Evolutionary conservation across 2,797 vertebrate genomes (phyloP), one percentile per base, ranked within the genome.

Genomic region (Coranthus polyacanthus): DNA sequence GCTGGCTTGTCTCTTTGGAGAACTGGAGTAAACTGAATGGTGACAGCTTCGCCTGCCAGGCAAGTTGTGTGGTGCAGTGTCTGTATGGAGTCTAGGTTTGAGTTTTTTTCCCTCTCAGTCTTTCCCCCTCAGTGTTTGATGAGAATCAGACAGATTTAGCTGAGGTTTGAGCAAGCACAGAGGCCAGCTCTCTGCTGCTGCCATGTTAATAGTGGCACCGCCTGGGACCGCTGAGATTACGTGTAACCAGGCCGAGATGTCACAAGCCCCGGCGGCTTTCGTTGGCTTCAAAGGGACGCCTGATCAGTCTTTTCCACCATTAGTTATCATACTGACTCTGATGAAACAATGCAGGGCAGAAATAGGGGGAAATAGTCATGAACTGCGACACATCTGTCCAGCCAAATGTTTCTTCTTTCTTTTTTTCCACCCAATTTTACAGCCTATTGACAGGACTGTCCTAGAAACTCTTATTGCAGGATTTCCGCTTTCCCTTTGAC

Each of bases 171-270:
- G 81, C 53, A n/a, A 79, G 78, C 56, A 16, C 83, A 77, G 85
- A 62, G 78, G 73, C 64, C 34, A 16, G 29, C 72, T 38, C 50
- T 46, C 41, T 3, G 58, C 57, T 53, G 57, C 70, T 73, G 62
- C 77, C 64, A 54, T 47, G 61, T 62, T 76, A 66, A 68, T 53
- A 61, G 81, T 69, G 82, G 83, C 83, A 84, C 88, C 53, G 87
- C 87, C 82, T 87, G 78, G 90, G 78, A 89, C 86, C 45, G 61
- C 53, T 24, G 79, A 90, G 84, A 85, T 92, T 86, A 91, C 43
- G 67, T 72, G 17, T 89, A 70, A 83, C 79, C 65, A 78, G 70
- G 59, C 72, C 15, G 79, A 81, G 82, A 84, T 82, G 83, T 88
- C 83, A 75, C 82, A 81, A 76, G 1, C 0, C 79, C 45, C 11